phyloP scores from a whole-genome alignment of 2,888 invertebrate genomes.

The Epistrophe eligans region DNA sequence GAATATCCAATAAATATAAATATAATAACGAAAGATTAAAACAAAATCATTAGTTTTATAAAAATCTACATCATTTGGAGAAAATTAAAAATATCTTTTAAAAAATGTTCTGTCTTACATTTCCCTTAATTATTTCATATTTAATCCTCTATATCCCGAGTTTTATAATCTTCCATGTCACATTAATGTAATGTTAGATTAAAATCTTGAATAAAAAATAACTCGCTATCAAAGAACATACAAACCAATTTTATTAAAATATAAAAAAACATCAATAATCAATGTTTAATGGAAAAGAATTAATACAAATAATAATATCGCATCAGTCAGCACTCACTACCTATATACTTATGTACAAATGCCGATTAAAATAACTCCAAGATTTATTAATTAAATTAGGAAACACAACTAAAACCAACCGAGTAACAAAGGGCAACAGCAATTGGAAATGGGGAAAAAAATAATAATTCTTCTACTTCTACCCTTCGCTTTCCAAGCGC shows the following conservation, averaged over 20 bases:
- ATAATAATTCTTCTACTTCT: slow-evolving; percentile 4
- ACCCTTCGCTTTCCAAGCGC: slow-evolving; percentile 36
- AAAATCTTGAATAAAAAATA: too few relatives aligned
- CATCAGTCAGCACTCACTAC: not conserved
- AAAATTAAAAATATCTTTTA: too few relatives aligned
- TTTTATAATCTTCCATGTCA: too few relatives aligned
- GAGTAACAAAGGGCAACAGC: slow-evolving; percentile 25
- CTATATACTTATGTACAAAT: not conserved
- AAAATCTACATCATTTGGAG: too few relatives aligned
- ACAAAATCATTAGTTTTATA: too few relatives aligned
- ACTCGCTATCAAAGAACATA: too few relatives aligned
- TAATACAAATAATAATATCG: not conserved
- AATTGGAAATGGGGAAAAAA: slow-evolving; percentile 11
- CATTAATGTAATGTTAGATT: too few relatives aligned
- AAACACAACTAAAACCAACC: slow-evolving; percentile 10
- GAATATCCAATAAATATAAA: too few relatives aligned
- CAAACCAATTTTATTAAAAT: not conserved
- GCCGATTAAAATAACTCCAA: slow-evolving; percentile 9
- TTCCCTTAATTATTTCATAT: too few relatives aligned
- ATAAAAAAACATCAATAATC: not conserved
- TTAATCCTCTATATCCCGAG: too few relatives aligned
- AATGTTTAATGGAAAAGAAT: not conserved
- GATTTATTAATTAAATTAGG: slow-evolving; percentile 21
- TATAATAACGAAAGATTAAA: too few relatives aligned
- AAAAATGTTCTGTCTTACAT: too few relatives aligned